Evolutionary conservation across 2,797 vertebrate species (phyloP).

Genomic region (Schizopygopsis pylzovi): DNA sequence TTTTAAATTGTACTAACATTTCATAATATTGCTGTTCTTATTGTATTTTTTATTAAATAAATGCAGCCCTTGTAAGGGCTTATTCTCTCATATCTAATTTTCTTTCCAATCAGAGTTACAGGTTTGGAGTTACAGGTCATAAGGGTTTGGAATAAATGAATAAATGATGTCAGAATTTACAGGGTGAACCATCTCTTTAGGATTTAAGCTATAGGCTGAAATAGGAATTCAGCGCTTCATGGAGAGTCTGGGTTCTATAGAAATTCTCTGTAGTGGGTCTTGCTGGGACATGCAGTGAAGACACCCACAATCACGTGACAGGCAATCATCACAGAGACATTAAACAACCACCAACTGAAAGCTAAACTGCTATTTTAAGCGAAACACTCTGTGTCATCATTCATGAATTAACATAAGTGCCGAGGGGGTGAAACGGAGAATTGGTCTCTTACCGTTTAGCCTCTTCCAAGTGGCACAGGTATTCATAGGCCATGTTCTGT

Average conservation of each 20-base stretch:
- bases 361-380: not conserved
- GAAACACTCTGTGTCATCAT: not conserved
- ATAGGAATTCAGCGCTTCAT: not conserved
- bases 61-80: not conserved
- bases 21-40: not conserved
- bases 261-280: not conserved
- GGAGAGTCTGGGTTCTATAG: not conserved
- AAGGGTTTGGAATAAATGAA: not conserved
- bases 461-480: constrained; percentile 97
- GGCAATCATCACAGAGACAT: not conserved
- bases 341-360: constrained; percentile 24
- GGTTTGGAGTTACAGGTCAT: too few relatives aligned
- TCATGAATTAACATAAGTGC: not conserved
- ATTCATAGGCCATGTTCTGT: constrained; percentile 98
- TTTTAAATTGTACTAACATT: not conserved
- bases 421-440: not conserved
- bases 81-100: not conserved
- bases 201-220: not conserved
- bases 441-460: constrained; percentile 87
- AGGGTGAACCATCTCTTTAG: not conserved
- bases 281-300: constrained; percentile 22
- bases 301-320: constrained; percentile 31
- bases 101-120: too few relatives aligned
- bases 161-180: not conserved
- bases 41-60: not conserved